Conservation (phyloP, 2,113 vertebrate genomes). For the Gobio gobio region DNA sequence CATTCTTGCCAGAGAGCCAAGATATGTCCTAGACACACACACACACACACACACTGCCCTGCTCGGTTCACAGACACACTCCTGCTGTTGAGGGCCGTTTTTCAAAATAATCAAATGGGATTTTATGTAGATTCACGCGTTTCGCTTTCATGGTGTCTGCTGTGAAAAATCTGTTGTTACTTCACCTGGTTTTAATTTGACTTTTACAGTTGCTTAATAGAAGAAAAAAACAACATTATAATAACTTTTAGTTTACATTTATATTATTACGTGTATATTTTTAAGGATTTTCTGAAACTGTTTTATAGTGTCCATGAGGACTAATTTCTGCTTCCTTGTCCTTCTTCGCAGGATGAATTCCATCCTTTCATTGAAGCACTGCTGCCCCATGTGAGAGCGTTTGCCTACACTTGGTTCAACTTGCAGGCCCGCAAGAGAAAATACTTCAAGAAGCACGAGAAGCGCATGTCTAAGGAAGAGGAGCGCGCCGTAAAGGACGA, state of each 20-base stretch:
- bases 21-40: slow-evolving; percentile 57
- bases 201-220: neutral
- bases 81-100: slow-evolving; percentile 36
- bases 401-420: slow-evolving; percentile 99
- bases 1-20: slow-evolving; percentile 67
- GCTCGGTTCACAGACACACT: slow-evolving; percentile 35
- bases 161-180: neutral
- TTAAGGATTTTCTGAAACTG: neutral
- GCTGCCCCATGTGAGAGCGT: slow-evolving; percentile 97
- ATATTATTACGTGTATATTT: too few species aligned
- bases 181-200: neutral
- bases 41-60: slow-evolving; percentile 35
- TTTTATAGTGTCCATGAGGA: neutral
- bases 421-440: slow-evolving; percentile 98
- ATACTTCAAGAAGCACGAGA: slow-evolving; percentile 99
- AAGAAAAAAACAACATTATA: neutral
- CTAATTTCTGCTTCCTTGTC: neutral
- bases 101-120: slow-evolving; percentile 15
- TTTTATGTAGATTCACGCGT: neutral
- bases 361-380: slow-evolving; percentile 99
- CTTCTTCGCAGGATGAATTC: slow-evolving; percentile 91
- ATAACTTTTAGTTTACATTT: neutral
- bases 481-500: slow-evolving; percentile 99
- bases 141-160: neutral
- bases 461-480: slow-evolving; percentile 99